A percentile compares a stretch with the other conserved stretches of the same genome.
Evolutionary conservation across 2,113 vertebrate species (phyloP).

Genomic region (Pseudorasbora parva): DNA sequence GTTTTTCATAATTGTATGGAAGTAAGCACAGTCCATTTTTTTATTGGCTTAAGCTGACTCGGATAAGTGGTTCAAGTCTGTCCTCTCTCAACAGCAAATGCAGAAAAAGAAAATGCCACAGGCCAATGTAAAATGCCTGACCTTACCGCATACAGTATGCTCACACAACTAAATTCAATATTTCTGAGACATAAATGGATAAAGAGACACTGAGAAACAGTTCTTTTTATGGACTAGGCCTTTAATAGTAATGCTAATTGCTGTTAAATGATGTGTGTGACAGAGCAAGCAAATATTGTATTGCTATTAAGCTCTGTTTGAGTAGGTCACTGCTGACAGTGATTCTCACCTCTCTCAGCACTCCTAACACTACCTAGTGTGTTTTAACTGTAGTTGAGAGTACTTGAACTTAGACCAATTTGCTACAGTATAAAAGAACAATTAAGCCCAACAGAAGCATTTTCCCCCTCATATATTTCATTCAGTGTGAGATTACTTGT

Average conservation of each 20-base stretch:
- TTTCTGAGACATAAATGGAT: constrained; percentile 34
- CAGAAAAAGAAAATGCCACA: background rate
- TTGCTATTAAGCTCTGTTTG: constrained; percentile 56
- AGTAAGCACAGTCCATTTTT: background rate
- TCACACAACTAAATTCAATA: constrained; percentile 19
- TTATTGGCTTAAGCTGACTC: background rate
- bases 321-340: constrained; percentile 6
- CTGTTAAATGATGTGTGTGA: constrained; percentile 66
- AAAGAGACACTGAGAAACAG: constrained; percentile 44
- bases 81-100: background rate
- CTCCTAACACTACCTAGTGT: constrained; percentile 29
- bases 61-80: background rate
- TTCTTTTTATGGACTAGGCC: constrained; percentile 63
- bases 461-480: background rate
- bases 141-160: constrained; percentile 1
- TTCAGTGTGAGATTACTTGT: background rate
- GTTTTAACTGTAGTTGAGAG: constrained; percentile 40
- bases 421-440: constrained; percentile 7
- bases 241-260: constrained; percentile 66
- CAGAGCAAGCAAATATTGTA: constrained; percentile 57
- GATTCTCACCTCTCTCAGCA: constrained; percentile 28
- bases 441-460: background rate
- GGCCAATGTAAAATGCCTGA: background rate
- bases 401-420: constrained; percentile 34
- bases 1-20: background rate